Evolutionary conservation across 2,797 vertebrate genomes (phyloP).

Genomic region (Neostethus bicornis): DNA sequence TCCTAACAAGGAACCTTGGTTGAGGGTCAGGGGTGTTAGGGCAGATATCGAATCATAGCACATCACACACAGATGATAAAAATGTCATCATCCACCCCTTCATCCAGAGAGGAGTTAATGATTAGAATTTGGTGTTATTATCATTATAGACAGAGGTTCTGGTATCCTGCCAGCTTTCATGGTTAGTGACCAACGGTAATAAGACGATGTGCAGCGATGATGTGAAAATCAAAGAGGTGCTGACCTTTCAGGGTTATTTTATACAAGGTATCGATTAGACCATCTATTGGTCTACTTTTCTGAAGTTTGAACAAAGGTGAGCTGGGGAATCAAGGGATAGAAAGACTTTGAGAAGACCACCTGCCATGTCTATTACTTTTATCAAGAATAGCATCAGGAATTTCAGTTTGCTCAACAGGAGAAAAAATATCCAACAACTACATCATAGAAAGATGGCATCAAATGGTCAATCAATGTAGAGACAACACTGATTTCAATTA

Average conservation of each 20-base stretch:
- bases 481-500: neutral
- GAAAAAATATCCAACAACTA: too few relatives aligned
- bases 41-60: conserved; percentile 60
- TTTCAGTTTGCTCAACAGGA: conserved; percentile 58
- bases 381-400: conserved; percentile 53
- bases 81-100: conserved; percentile 53
- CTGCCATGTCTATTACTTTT: conserved; percentile 57
- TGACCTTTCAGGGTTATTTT: conserved; percentile 59
- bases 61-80: conserved; percentile 62
- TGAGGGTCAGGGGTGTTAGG: conserved; percentile 68
- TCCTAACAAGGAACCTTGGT: conserved; percentile 74
- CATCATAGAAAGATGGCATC: too few relatives aligned
- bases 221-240: conserved; percentile 51
- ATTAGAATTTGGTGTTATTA: conserved; percentile 71
- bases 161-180: conserved; percentile 42
- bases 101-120: conserved; percentile 64
- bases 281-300: conserved; percentile 64
- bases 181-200: conserved; percentile 56
- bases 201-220: conserved; percentile 50
- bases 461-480: neutral
- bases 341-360: conserved; percentile 60
- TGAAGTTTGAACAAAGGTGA: conserved; percentile 42
- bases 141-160: conserved; percentile 47
- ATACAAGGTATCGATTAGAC: conserved; percentile 72
- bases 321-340: conserved; percentile 44